Evolutionary conservation across 2,113 vertebrate genomes (phyloP).

Genomic region (Hippocampus guttulatus): DNA sequence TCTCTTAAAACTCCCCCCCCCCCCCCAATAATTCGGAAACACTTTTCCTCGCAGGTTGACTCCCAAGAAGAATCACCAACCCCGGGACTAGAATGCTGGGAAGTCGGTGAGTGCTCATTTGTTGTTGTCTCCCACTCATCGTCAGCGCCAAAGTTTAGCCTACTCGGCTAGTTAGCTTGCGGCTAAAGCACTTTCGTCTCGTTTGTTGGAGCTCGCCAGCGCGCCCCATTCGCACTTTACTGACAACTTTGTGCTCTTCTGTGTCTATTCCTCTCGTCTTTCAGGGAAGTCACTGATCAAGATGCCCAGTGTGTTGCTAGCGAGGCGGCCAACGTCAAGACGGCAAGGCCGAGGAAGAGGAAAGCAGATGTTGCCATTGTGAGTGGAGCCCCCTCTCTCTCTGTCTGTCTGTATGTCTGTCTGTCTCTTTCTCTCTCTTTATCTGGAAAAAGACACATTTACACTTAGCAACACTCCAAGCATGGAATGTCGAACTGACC

Average conservation of each 20-base stretch:
- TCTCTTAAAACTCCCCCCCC: not conserved
- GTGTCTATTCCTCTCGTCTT: not conserved
- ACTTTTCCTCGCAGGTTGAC: constrained; percentile 47
- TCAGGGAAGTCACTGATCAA: constrained; percentile 55
- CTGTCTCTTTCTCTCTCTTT: not conserved
- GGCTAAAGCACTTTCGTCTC: constrained; percentile 9
- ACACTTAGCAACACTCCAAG: not conserved
- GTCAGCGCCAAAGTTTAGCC: constrained; percentile 36
- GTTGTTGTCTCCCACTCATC: not conserved
- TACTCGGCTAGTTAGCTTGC: constrained; percentile 51
- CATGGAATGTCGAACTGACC: not conserved
- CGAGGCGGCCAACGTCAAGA: constrained; percentile 48
- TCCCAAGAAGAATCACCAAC: constrained; percentile 3
- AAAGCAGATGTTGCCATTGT: constrained; percentile 93
- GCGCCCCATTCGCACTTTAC: not conserved
- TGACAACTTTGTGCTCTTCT: not conserved
- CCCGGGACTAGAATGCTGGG: constrained; percentile 66
- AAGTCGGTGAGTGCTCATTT: constrained; percentile 61
- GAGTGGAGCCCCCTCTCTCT: constrained; percentile 56
- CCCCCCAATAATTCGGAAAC: not conserved
- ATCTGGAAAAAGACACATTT: not conserved
- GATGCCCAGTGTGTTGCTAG: constrained; percentile 57
- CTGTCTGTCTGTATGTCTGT: not conserved
- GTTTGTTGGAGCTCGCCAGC: not conserved
- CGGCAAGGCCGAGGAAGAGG: constrained; percentile 81